Evolutionary conservation across 2,888 invertebrate genomes (phyloP).

Genomic region (Xanthorhoe spadicearia): DNA sequence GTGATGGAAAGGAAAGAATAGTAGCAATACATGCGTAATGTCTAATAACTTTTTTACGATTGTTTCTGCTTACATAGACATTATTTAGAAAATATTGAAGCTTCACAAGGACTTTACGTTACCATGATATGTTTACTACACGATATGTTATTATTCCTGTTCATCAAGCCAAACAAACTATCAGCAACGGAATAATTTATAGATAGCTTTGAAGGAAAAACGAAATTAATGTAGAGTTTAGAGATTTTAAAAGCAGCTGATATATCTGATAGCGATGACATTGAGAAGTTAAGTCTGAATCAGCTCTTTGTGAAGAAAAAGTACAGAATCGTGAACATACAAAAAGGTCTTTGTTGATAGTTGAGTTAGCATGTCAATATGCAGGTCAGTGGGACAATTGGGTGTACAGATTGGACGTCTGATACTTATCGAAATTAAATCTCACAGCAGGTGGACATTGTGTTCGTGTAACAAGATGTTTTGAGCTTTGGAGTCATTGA

Average conservation of each 20-base stretch:
- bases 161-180: no score
- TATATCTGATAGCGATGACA: neutral
- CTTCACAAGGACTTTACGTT: neutral
- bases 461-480: slow-evolving; percentile 49
- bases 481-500: slow-evolving; percentile 18
- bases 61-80: no score
- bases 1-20: neutral
- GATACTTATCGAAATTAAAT: slow-evolving; percentile 76
- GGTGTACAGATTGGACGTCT: slow-evolving; percentile 60
- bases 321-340: slow-evolving; percentile 52
- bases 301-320: slow-evolving; percentile 49
- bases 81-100: neutral
- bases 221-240: no score
- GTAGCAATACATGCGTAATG: no score
- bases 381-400: slow-evolving; percentile 72
- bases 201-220: no score
- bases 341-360: slow-evolving; percentile 64
- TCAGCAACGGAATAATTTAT: no score
- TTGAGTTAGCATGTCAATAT: slow-evolving; percentile 62
- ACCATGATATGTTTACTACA: no score
- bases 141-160: no score
- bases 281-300: slow-evolving; percentile 31
- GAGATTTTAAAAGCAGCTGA: neutral
- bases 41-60: no score
- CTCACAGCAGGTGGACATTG: slow-evolving; percentile 71